These are phyloP conservation scores for Megaceryle torquata DNA, from an alignment of 2,113 vertebrate genomes.

Conservation along the genomic window DNA sequence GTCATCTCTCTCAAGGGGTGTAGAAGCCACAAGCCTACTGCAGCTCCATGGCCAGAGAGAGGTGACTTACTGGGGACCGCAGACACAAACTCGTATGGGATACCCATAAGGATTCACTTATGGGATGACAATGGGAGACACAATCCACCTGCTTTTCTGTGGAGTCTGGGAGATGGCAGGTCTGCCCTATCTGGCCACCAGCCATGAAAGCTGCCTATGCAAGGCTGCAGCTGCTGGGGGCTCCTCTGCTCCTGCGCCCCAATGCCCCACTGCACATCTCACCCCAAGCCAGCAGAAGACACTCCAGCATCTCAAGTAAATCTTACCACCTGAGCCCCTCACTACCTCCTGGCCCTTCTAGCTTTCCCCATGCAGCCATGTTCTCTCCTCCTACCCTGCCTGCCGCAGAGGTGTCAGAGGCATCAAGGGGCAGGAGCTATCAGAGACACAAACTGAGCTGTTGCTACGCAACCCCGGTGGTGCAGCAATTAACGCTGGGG, in stretches of 20 bases:
- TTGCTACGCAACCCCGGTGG: slow-evolving; percentile 68
- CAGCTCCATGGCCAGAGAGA: accelerated
- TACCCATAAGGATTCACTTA: neutral
- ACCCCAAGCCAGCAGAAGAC: neutral
- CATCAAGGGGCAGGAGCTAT: slow-evolving; percentile 67
- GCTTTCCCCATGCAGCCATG: neutral
- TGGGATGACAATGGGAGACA: neutral
- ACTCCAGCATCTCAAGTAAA: neutral
- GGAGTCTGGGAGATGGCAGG: neutral
- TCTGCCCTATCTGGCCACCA: neutral
- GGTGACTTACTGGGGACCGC: neutral
- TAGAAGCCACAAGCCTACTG: neutral
- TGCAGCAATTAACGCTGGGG: slow-evolving; percentile 66
- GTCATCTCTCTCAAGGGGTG: neutral
- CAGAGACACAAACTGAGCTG: slow-evolving; percentile 59
- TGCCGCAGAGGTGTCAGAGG: slow-evolving; percentile 50
- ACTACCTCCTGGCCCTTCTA: neutral
- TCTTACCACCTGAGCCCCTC: neutral
- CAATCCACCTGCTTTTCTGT: neutral
- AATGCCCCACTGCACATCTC: neutral
- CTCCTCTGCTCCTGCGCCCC: neutral
- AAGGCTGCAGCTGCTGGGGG: accelerated
- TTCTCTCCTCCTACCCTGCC: slow-evolving; percentile 6
- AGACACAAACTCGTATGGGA: accelerated
- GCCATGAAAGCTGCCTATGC: neutral